phyloP scores from a whole-genome alignment of 2,113 vertebrate species.

The Malurus cyaneus region DNA sequence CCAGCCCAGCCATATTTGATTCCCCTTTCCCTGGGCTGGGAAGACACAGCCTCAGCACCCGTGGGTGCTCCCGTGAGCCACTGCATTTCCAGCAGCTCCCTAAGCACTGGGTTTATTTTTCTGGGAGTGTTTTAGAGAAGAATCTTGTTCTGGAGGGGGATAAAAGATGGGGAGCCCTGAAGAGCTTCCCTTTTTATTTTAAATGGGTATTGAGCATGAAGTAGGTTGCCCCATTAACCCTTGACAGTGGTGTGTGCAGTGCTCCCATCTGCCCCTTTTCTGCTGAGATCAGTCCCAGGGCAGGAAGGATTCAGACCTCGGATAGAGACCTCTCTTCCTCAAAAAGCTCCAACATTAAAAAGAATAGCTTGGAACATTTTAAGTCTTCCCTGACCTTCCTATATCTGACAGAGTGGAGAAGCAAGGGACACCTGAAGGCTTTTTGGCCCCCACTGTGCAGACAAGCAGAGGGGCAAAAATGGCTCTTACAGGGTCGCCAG shows the following conservation, averaged over 20 bases:
- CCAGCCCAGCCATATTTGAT: rapidly evolving
- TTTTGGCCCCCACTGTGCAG: background rate
- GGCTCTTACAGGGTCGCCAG: background rate
- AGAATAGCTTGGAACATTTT: background rate
- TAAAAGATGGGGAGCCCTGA: background rate
- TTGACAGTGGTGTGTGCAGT: background rate
- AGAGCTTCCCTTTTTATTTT: background rate
- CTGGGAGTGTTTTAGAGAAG: background rate
- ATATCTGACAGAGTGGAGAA: background rate
- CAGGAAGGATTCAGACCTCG: background rate
- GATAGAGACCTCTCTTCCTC: background rate
- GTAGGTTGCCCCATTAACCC: background rate
- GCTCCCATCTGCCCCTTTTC: background rate
- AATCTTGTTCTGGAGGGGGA: background rate
- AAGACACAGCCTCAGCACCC: background rate
- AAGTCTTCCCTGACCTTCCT: background rate
- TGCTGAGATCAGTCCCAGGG: background rate
- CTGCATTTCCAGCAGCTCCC: background rate
- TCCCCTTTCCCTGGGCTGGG: background rate
- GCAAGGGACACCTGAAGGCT: background rate
- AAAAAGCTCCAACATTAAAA: background rate
- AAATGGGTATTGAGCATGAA: background rate
- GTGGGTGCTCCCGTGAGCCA: rapidly evolving
- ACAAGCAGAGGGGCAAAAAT: background rate
- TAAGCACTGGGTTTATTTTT: background rate